Percentiles rank a stretch among this genome's conserved stretches.
Conservation (phyloP, 2,888 invertebrate genomes). For the Hemithea aestivaria region DNA sequence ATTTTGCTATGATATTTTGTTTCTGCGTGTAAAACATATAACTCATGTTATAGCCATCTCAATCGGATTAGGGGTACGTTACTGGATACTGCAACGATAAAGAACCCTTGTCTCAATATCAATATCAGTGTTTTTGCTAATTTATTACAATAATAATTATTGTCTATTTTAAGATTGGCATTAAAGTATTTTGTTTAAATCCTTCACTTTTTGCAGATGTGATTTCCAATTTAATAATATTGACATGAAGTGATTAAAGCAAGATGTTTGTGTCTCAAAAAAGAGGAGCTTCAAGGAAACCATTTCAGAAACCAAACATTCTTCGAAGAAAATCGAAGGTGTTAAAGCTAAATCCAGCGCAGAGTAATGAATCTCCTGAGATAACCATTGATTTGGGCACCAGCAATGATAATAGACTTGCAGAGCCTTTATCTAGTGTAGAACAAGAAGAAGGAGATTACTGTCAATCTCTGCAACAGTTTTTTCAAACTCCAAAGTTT, state of each 20-base stretch:
- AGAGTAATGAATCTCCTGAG: constrained; percentile 31
- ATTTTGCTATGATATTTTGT: too few species aligned
- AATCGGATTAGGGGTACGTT: too few species aligned
- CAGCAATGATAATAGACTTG: background rate
- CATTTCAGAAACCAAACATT: constrained; percentile 68
- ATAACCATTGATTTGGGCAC: background rate
- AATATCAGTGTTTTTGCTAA: too few species aligned
- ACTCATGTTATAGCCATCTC: too few species aligned
- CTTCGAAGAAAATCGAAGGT: constrained; percentile 53
- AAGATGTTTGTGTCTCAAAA: constrained; percentile 60
- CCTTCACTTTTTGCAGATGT: too few species aligned
- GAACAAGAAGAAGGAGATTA: background rate
- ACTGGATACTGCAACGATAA: too few species aligned
- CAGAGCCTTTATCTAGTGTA: background rate
- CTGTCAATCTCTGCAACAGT: constrained; percentile 3
- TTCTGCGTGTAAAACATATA: too few species aligned
- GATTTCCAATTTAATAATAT: background rate
- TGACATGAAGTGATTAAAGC: constrained; percentile 25
- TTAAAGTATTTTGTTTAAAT: too few species aligned
- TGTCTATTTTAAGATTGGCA: too few species aligned
- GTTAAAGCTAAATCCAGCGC: constrained; percentile 15
- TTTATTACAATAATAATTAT: too few species aligned
- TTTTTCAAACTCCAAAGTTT: constrained; percentile 1
- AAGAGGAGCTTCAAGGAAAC: constrained; percentile 47
- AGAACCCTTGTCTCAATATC: too few species aligned